phyloP scores from a whole-genome alignment of 2,888 invertebrate species.

The Tenthredo scrophulariae region DNA sequence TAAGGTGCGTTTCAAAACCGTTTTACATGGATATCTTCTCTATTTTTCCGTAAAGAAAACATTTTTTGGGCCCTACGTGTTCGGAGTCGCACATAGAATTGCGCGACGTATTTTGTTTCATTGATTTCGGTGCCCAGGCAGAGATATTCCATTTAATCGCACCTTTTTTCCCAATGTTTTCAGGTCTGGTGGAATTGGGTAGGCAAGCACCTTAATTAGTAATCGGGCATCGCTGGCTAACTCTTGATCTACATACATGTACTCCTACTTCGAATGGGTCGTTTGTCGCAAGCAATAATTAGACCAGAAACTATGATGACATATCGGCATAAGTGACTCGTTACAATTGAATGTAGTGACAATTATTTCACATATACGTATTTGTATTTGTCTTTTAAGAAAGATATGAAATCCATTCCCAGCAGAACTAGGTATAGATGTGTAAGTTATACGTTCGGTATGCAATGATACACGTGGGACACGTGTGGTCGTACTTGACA shows the following conservation, averaged over 20 bases:
- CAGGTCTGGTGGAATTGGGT: no score
- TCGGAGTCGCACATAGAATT: no score
- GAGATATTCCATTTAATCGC: no score
- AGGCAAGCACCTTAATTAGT: background rate
- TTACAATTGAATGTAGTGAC: background rate
- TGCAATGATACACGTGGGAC: constrained; percentile 23
- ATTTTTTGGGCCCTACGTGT: no score
- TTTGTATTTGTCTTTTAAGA: background rate
- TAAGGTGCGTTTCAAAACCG: no score
- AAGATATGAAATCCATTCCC: constrained; percentile 14
- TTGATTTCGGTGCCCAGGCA: no score
- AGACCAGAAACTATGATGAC: constrained; percentile 5
- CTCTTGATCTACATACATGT: background rate
- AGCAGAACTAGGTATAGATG: background rate
- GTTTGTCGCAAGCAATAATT: background rate
- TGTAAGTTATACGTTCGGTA: background rate
- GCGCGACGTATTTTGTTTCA: no score
- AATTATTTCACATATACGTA: background rate
- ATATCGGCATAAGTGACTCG: background rate
- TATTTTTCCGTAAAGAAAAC: no score
- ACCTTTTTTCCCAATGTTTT: no score
- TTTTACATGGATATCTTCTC: no score
- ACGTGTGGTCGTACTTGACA: constrained; percentile 24
- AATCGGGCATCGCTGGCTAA: background rate
- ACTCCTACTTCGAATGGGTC: background rate